Conservation (phyloP, 2,797 vertebrate genomes). For the Pangasius krempfi region DNA sequence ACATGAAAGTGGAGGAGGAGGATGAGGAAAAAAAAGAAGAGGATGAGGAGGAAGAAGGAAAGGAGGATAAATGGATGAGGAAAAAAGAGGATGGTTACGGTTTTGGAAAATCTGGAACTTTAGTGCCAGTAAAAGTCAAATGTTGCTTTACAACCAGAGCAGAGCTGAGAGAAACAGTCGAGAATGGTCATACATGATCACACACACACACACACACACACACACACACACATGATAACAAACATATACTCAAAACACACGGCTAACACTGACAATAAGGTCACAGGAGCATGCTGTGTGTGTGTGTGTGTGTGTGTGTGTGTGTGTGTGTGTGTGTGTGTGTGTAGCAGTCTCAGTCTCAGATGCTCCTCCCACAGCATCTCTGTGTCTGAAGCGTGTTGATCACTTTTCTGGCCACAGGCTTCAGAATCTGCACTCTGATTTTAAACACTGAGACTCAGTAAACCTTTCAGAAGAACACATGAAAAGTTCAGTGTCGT, state of each 20-base stretch:
- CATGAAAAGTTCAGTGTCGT: too few species aligned
- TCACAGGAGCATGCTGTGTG: neutral
- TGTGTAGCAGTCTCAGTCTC: neutral
- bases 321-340: neutral
- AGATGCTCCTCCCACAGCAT: neutral
- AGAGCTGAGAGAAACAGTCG: neutral
- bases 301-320: slow-evolving; percentile 1
- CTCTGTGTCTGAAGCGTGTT: neutral
- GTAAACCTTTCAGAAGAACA: neutral
- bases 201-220: slow-evolving; percentile 20
- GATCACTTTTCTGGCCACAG: neutral
- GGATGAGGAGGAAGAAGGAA: neutral
- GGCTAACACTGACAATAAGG: neutral
- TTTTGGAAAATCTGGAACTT: neutral
- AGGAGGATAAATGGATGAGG: neutral
- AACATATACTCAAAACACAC: neutral
- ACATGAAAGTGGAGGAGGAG: neutral
- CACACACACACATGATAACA: slow-evolving; percentile 10
- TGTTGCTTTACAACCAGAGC: neutral
- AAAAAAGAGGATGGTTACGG: neutral
- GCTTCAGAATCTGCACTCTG: neutral
- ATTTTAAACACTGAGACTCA: neutral
- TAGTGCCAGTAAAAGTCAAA: neutral
- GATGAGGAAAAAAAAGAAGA: neutral
- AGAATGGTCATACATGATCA: neutral